phyloP scores from a whole-genome alignment of 1,140 invertebrate genomes.

The Helicoverpa zea region DNA sequence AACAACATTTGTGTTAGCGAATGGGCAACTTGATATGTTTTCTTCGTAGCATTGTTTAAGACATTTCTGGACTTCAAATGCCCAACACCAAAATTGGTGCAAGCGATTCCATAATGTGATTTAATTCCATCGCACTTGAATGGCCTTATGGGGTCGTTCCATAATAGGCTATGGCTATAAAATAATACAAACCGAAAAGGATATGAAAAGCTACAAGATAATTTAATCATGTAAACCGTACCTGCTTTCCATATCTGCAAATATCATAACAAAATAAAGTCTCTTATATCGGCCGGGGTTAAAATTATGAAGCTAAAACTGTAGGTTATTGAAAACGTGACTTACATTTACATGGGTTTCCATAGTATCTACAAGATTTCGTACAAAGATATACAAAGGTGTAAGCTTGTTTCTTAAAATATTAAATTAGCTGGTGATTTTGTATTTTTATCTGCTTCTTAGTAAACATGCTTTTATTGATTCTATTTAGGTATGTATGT shows the following conservation, averaged over 20 bases:
- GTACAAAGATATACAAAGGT: conserved; percentile 66
- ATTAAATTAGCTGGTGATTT: background rate
- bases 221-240: conserved; percentile 31
- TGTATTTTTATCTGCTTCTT: background rate
- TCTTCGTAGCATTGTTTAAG: no score
- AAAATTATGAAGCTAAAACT: conserved; percentile 87
- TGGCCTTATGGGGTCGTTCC: no score
- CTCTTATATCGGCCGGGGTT: conserved; percentile 81
- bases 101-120: no score
- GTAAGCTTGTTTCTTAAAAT: conserved; percentile 12
- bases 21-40: no score
- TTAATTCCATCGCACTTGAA: no score
- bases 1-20: no score
- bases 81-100: no score
- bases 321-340: conserved; percentile 86
- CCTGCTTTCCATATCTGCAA: conserved; percentile 56
- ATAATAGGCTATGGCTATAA: no score
- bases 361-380: conserved; percentile 72
- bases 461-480: background rate
- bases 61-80: no score
- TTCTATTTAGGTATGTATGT: no score
- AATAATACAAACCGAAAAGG: background rate
- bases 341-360: conserved; percentile 84
- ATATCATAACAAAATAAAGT: conserved; percentile 85
- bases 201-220: conserved; percentile 31